Base-by-base conservation (phyloP, 2,888 invertebrate genomes). In the Philaethria dido region DNA sequence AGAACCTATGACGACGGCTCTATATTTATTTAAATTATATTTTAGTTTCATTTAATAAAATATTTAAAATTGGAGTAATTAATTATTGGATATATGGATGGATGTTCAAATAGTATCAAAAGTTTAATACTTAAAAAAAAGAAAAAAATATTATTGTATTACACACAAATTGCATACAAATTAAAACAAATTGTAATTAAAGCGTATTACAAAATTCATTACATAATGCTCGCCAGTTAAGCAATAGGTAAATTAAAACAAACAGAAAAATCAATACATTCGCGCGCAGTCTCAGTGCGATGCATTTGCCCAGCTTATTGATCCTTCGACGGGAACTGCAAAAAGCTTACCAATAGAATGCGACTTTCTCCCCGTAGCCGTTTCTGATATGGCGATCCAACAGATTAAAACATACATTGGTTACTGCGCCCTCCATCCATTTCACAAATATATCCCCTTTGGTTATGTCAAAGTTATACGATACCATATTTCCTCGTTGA, bases 401-500 rank as follows among this genome's bases (percentile, higher is more conserved):
- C 62, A 98, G 94, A 92, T 99, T 99, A 90, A 98, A 99, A 84
- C 97, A 98, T 72, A 99, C 95, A 87, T 99, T 99, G 47, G 99
- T 99, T 44, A 96, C 95, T 4, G 97, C 97, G 11, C 98, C 99
- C 79, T 97, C 96, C 96, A 99, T 95, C 97, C 98, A 99, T 87
- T 97, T 98, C 54, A 98, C 96, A 77, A 94, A 97, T 76, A 99
- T 96, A 13, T 96, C 96, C 60, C 99, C 99, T 85, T 98, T 96
- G 73, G 94, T 94, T 59, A 96, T 87, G 86, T 99, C 96, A 84
- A 99, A 99, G 89, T 99, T 99, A 88, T 96, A 99, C 14, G 96
- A 95, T 78, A 97, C 93, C 82, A 98, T 97, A 75, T 96, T 95
- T 66, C 95, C 95, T 67, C 94, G 93, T 73, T 96, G 94, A 60